These are phyloP conservation scores for Kryphioiulus occultus DNA, from an alignment of 2,888 invertebrate genomes.

Conservation along the genomic window DNA sequence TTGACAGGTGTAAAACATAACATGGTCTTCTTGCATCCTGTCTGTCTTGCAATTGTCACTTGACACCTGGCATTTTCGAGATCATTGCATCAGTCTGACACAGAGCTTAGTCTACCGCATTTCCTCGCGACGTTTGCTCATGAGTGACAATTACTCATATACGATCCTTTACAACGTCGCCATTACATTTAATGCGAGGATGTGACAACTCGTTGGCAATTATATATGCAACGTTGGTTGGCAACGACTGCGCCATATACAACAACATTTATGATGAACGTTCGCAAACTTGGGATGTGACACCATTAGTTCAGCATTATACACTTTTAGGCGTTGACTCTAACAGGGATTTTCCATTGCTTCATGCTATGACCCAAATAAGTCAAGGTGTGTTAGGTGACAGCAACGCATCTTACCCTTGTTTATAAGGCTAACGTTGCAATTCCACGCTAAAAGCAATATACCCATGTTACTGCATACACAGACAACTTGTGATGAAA, in stretches of 20 bases:
- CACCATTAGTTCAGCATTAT: background rate
- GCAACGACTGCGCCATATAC: background rate
- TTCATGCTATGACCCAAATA: background rate
- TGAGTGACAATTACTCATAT: constrained; percentile 35
- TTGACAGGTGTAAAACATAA: background rate
- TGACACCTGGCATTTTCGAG: background rate
- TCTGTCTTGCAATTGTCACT: background rate
- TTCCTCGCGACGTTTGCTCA: background rate
- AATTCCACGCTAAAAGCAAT: background rate
- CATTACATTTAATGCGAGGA: background rate
- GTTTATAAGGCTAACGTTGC: background rate
- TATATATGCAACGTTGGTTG: background rate
- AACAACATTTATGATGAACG: background rate
- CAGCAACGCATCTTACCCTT: background rate
- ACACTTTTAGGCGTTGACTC: background rate
- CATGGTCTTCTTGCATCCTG: background rate
- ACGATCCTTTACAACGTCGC: background rate
- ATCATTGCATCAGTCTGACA: background rate
- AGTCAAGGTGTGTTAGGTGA: background rate
- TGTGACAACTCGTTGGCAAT: background rate
- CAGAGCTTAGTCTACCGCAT: background rate
- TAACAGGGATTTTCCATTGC: background rate
- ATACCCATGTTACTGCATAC: too few species aligned
- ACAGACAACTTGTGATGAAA: too few species aligned
- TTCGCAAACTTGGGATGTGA: background rate